These are phyloP conservation scores for Drosophila nikananu DNA, from an alignment of 1,140 invertebrate genomes.

Conservation along the genomic window DNA sequence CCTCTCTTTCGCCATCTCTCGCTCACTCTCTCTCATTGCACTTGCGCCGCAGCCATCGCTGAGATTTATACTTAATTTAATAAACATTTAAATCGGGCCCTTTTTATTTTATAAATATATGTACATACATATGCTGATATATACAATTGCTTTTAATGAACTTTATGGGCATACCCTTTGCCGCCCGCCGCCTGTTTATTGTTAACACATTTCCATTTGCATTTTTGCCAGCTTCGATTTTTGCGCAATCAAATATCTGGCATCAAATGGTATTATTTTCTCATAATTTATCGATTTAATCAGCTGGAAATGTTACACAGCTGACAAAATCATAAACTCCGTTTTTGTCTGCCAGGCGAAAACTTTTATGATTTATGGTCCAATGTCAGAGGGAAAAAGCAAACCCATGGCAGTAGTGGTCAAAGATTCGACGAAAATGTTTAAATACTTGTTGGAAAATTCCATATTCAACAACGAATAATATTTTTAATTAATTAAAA, in stretches of 20 bases:
- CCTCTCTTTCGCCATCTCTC: conserved; percentile 9
- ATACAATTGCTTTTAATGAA: conserved; percentile 66
- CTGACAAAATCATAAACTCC: conserved; percentile 82
- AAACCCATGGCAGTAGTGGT: conserved; percentile 10
- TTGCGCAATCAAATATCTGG: conserved; percentile 27
- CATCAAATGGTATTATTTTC: conserved; percentile 76
- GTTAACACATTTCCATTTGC: conserved; percentile 50
- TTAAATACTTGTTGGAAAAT: neutral
- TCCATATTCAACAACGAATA: neutral
- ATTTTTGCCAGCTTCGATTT: conserved; percentile 36
- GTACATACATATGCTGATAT: conserved; percentile 32
- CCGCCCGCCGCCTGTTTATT: conserved; percentile 20
- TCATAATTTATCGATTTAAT: conserved; percentile 83
- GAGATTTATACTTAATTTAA: conserved; percentile 46
- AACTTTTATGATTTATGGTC: conserved; percentile 58
- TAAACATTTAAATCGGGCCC: conserved; percentile 49
- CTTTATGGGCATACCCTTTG: conserved; percentile 10
- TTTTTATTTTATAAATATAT: conserved; percentile 26
- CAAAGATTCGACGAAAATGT: conserved; percentile 2
- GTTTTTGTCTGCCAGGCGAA: conserved; percentile 49
- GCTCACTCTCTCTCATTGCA: conserved; percentile 39
- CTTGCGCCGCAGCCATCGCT: conserved; percentile 48
- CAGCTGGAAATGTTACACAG: conserved; percentile 81
- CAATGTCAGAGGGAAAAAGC: conserved; percentile 24
- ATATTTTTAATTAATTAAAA: neutral